These are phyloP conservation scores for Leucopsar rothschildi DNA, from an alignment of 2,113 vertebrate species.

Conservation along the genomic window DNA sequence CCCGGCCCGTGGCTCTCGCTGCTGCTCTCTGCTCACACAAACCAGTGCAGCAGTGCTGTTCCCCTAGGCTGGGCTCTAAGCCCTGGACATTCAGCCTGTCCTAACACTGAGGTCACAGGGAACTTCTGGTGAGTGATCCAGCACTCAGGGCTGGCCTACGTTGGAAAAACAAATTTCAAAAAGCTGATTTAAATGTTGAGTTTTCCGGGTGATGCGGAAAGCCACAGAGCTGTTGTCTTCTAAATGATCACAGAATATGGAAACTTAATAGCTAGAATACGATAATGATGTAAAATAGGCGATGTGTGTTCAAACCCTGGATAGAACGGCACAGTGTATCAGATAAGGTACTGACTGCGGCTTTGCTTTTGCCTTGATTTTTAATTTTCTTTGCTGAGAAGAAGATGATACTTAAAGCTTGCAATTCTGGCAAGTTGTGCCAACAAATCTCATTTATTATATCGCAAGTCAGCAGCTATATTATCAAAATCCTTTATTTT, in stretches of 20 bases:
- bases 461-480: neutral
- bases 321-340: neutral
- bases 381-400: neutral
- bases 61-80: neutral
- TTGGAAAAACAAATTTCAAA: neutral
- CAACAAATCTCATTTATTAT: neutral
- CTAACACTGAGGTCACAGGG: neutral
- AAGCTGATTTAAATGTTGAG: neutral
- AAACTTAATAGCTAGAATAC: neutral
- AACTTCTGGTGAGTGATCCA: neutral
- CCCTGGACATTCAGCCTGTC: accelerated
- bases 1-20: accelerated
- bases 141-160: accelerated
- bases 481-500: neutral
- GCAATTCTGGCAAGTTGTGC: neutral
- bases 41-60: neutral
- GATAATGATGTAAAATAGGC: neutral
- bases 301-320: neutral
- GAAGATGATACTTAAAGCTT: neutral
- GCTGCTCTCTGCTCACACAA: neutral
- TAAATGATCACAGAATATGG: neutral
- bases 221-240: neutral
- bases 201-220: neutral
- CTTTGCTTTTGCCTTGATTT: neutral
- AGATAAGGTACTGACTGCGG: neutral